Base-by-base conservation (phyloP, 2,113 vertebrate species). In the Pampusana beccarii region DNA sequence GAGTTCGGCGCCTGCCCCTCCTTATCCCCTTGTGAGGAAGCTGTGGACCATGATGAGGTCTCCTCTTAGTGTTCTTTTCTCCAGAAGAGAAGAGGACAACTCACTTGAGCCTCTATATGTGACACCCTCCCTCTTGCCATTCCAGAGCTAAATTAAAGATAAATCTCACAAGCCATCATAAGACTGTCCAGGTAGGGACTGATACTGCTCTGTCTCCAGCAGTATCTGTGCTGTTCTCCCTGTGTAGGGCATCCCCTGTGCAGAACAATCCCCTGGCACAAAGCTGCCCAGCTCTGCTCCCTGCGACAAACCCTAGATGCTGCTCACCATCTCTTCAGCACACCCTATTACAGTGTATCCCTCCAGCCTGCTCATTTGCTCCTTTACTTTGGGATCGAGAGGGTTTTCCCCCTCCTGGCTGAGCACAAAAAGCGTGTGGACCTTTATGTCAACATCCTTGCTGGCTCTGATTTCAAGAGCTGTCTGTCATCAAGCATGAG, bases 401-500 rank as follows among this genome's bases (percentile, higher is more conserved):
- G 57, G 73, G 58, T 88, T 94, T 94, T 34, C 61, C 73, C n/a
- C 11, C 44, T 94, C 29, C 53, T 46, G 44, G 57, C 61, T 75
- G 53, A 93, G 60, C 61, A 53, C 85, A 78, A 9, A 0, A 80
- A 57, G 42, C n/a, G n/a, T 84, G n/a, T 83, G 88, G 56, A 84
- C 75, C 62, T 0, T 88, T 96, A 62, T 92, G 82, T 96, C 95
- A 92, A 93, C 48, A 81, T 86, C 88, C 88, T 78, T 9, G 64
- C 90, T 95, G 82, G 86, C 86, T 94, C 93, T 86, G 64, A 77
- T 94, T 95, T 92, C 67, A 94, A 57, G 93, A 93, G 92, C 3
- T 95, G 79, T 96, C 86, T 96, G 94, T 96, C 94, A 93, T 95
- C 92, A 86, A 88, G 86, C 83, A 86, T 94, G 92, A 91, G 26